These are phyloP conservation scores for Pachycephus smyrnensis DNA, from an alignment of 2,888 invertebrate species.

Conservation along the genomic window DNA sequence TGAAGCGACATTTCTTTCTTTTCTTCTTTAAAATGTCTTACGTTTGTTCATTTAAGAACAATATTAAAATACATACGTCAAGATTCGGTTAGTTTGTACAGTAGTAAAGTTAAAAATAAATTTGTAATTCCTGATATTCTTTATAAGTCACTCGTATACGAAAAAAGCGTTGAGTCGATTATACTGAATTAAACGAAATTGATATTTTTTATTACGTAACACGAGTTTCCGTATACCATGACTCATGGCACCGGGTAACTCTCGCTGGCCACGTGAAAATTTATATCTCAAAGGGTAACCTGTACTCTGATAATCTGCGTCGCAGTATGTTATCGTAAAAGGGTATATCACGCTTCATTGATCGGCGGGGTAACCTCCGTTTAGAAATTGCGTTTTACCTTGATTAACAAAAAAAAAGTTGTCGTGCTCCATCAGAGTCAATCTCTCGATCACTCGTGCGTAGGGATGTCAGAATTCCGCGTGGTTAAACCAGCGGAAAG, in stretches of 20 bases:
- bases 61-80: too few relatives aligned
- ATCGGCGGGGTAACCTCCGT: not conserved
- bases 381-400: not conserved
- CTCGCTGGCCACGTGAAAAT: not conserved
- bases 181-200: not conserved
- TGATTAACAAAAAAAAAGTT: not conserved
- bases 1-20: not conserved
- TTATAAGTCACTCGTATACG: too few relatives aligned
- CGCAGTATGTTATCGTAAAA: not conserved
- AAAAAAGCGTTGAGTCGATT: too few relatives aligned
- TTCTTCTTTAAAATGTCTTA: too few relatives aligned
- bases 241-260: not conserved
- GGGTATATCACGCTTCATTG: not conserved
- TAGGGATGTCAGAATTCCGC: not conserved
- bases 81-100: too few relatives aligned
- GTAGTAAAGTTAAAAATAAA: too few relatives aligned
- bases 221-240: not conserved
- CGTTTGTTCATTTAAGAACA: too few relatives aligned
- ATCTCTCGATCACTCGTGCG: not conserved
- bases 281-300: not conserved
- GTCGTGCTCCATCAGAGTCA: not conserved
- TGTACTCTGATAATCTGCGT: not conserved
- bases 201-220: not conserved
- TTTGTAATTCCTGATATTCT: too few relatives aligned
- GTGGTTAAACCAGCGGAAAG: not conserved